Base-by-base conservation (phyloP, 2,888 invertebrate species). In the Coelinius sp. region DNA sequence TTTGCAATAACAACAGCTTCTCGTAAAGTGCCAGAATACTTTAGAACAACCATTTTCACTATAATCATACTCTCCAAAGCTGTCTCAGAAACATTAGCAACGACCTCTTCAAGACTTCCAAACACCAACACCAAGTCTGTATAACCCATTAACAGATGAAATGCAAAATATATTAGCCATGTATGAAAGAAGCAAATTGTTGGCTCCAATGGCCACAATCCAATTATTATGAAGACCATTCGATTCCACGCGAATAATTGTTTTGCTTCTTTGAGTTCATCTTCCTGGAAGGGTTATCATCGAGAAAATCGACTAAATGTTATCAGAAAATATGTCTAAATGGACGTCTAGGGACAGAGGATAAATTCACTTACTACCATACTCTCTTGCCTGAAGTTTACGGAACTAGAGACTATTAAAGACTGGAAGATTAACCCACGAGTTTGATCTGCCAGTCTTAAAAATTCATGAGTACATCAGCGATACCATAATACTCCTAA, bases 51-150 rank as follows among this genome's bases (percentile, higher is more conserved):
- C 59, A 76, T 53, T 38, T 76, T 76, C 0, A 73, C 8, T 1
- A 74, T 67, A 25, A 75, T 66, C 75, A 75, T 75, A 8, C 69
- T 56, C 38, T 73, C 71, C 41, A 73, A 64, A 8, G 69, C 71
- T 0, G 71, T 71, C 31, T 75, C 75, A 5, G 73, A 63, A 8
- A 75, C 59, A 71, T 75, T 75, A 14, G 73, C 70, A n/a, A 75
- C 71, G 41, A 68, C 71, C n/a, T 69, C 49, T 0, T 66, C 46
- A 12, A 73, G 53, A 22, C 69, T 59, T 10, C 75, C 75, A 14
- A 74, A 70, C 5, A 75, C 70, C 17, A 20, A 41, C 6, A 73
- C 8, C 5, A 75, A 63, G 59, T 75, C 75, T 17, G 53, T 20
- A 1, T 66, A 24, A 10, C 73, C 53, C 71, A 75, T 46, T 0